Percentiles rank a stretch among this genome's conserved stretches.
Evolutionary conservation across 2,113 vertebrate genomes (phyloP).

Genomic region (Cisticola juncidis): DNA sequence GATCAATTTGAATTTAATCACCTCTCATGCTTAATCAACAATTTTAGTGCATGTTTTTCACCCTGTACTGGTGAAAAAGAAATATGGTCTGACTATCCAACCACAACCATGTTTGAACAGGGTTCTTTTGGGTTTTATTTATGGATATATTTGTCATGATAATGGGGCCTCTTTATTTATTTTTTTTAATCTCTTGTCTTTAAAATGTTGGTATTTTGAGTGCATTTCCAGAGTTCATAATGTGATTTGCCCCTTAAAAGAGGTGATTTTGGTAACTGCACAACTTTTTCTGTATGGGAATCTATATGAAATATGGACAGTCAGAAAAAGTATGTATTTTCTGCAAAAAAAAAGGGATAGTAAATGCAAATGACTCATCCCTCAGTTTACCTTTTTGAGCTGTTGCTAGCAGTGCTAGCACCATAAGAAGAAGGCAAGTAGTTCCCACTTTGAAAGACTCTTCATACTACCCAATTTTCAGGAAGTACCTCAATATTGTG

Average conservation of each 20-base stretch:
- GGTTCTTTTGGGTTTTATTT: neutral
- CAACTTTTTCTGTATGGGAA: neutral
- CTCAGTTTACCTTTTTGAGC: neutral
- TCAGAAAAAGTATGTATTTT: neutral
- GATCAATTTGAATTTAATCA: neutral
- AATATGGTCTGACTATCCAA: neutral
- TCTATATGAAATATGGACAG: neutral
- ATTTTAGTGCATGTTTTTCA: neutral
- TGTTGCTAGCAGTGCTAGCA: neutral
- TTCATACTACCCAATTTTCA: neutral
- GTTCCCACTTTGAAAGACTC: neutral
- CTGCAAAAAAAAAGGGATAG: neutral
- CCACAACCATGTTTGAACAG: conserved; percentile 55
- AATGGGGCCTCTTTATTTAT: neutral
- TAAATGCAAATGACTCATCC: neutral
- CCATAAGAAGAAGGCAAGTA: neutral
- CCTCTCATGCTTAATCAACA: neutral
- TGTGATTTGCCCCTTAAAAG: neutral
- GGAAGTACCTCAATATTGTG: neutral
- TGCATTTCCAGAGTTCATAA: neutral
- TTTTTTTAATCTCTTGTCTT: neutral
- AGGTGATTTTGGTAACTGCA: neutral
- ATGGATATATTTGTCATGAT: neutral
- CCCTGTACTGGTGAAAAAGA: neutral
- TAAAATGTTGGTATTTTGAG: conserved; percentile 8